phyloP scores from a whole-genome alignment of 2,113 vertebrate species.

The Raja brachyura region DNA sequence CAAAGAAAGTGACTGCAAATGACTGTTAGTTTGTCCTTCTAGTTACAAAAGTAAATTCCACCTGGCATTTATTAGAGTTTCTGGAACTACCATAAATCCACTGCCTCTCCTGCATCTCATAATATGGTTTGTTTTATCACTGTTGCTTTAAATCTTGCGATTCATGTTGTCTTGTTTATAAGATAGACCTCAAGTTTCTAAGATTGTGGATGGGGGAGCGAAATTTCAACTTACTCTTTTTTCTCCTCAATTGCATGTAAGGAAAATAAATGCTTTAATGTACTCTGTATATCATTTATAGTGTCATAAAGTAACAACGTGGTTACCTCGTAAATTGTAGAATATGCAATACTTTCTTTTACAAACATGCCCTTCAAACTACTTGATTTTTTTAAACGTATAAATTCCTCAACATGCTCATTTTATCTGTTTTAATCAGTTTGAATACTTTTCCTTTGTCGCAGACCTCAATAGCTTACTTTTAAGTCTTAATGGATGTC shows the following conservation, averaged over 20 bases:
- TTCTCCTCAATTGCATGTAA: background rate
- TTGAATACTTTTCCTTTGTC: conserved; percentile 36
- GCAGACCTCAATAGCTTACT: conserved; percentile 64
- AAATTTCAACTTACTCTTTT: background rate
- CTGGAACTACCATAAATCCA: background rate
- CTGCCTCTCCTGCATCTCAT: background rate
- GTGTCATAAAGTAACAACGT: background rate
- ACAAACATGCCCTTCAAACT: background rate
- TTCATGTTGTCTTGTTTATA: background rate
- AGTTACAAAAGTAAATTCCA: background rate
- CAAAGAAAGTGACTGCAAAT: background rate
- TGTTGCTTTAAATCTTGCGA: background rate
- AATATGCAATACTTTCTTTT: background rate
- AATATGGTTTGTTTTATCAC: background rate
- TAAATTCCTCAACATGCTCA: background rate
- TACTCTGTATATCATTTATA: background rate
- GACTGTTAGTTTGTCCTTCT: background rate
- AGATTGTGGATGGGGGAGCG: background rate
- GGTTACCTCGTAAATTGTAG: background rate
- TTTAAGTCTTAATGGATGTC: conserved; percentile 61
- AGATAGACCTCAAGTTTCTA: background rate
- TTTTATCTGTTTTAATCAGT: conserved; percentile 18
- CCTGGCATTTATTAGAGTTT: background rate
- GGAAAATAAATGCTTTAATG: background rate
- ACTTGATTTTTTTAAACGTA: background rate